Evolutionary conservation across 2,888 invertebrate genomes (phyloP), one percentile per base, ranked within the genome.

Genomic region (Yponomeuta malinellus): DNA sequence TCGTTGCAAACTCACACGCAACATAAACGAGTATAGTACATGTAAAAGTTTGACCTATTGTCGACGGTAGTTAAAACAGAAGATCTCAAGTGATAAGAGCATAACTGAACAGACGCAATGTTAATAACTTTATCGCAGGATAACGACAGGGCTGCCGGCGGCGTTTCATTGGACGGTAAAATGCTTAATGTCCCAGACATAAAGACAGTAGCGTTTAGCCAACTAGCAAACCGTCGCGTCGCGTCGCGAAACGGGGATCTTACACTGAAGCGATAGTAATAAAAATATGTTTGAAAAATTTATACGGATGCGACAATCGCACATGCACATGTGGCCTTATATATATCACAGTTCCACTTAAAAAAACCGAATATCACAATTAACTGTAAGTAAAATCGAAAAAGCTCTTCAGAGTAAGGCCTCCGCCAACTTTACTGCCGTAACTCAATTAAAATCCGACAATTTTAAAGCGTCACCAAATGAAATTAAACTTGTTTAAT

Each of bases 401-500:
- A 43, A 15, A 59, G 3, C 52, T 12, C 52, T 59, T 59, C 52
- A 15, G 15, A 59, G 52, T 3, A 15, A 59, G 75, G 74, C 77
- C 76, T 79, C 79, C 78, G 72, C 75, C 76, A 74, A 83, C 78
- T 88, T 87, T 85, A 87, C 81, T 81, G 81, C 78, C 80, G 76
- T 75, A 84, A 86, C 85, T 86, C 87, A 85, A 90, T 90, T 91
- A 88, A 89, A 89, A 85, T 83, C 81, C 81, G 78, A 81, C 84
- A 83, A 85, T 89, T 89, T 86, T 80, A 82, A 78, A 80, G 81
- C 80, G 79, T 76, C 77, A 77, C 80, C 76, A 82, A 84, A 84
- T 84, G 82, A 82, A 88, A 86, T 88, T 89, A 86, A 92, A 90
- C 87, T 88, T 85, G 84, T 84, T 83, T 84, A 80, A 84, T 78